A percentile compares a stretch with the other conserved stretches of the same genome.
phyloP scores from a whole-genome alignment of 92 coral and sea anemone genomes.

The Paramuricea clavata region DNA sequence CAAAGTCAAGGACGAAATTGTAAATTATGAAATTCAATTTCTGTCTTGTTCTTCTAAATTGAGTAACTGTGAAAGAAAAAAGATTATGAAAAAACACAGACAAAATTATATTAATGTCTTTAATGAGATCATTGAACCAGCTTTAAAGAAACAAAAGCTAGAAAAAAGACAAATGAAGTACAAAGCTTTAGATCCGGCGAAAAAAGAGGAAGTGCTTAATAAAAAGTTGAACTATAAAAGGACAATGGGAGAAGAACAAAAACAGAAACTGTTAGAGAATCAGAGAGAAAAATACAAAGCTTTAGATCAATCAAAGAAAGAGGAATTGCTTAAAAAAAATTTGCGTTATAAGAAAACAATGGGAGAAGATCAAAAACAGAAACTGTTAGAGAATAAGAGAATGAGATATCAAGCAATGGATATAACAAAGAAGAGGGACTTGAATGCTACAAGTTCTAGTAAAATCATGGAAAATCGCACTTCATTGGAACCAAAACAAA shows the following conservation, averaged over 20 bases:
- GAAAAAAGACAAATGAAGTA: constrained; percentile 25
- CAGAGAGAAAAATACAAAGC: constrained; percentile 8
- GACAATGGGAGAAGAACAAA: too few species aligned
- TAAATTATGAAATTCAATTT: constrained; percentile 11
- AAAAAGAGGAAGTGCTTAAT: neutral
- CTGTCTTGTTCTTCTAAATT: constrained; percentile 9
- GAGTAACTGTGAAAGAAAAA: constrained; percentile 41
- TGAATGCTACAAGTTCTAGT: constrained; percentile 6
- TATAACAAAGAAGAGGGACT: constrained; percentile 3
- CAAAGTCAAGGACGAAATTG: neutral
- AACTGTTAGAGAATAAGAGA: neutral
- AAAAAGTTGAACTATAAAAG: too few species aligned
- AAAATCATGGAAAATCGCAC: constrained; percentile 51
- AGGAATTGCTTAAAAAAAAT: neutral
- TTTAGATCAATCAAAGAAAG: neutral
- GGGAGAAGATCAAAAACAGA: neutral
- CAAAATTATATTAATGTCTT: constrained; percentile 29
- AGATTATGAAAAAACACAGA: constrained; percentile 38
- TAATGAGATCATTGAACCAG: constrained; percentile 56
- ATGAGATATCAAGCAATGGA: constrained; percentile 15
- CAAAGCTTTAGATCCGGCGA: constrained; percentile 15
- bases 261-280: constrained; percentile 2
- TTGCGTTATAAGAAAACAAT: neutral
- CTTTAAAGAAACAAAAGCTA: constrained; percentile 42
- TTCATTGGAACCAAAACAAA: constrained; percentile 54